Percentiles rank a stretch among this genome's conserved stretches.
Conservation (phyloP, 92 coral and sea anemone genomes). For the Parazoanthus atlanticus region DNA sequence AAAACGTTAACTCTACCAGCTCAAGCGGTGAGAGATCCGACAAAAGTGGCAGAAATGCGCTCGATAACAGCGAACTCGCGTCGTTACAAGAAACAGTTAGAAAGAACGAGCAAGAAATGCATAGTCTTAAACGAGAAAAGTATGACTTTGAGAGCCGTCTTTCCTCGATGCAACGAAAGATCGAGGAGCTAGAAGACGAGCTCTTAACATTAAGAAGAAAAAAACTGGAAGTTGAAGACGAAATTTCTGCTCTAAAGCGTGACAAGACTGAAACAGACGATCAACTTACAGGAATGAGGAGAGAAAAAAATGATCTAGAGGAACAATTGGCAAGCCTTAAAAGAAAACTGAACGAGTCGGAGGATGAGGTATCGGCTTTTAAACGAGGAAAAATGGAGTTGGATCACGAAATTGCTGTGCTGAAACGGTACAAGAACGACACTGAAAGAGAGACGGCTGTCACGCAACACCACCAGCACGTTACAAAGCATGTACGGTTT, state of each 20-base stretch:
- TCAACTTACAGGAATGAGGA: conserved; percentile 67
- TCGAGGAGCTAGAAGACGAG: conserved; percentile 85
- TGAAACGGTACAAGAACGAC: conserved; percentile 64
- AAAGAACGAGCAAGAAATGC: conserved; percentile 78
- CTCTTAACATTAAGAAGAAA: conserved; percentile 77
- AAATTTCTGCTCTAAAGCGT: conserved; percentile 84
- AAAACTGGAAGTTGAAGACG: conserved; percentile 89
- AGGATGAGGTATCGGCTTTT: conserved; percentile 70
- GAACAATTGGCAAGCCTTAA: conserved; percentile 68
- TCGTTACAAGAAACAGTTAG: conserved; percentile 64
- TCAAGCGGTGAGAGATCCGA: conserved; percentile 34
- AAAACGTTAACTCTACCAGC: not conserved
- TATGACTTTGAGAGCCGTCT: conserved; percentile 67
- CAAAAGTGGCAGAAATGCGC: conserved; percentile 29
- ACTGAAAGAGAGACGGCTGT: conserved; percentile 60
- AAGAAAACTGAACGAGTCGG: conserved; percentile 69
- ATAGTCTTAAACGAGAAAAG: conserved; percentile 69
- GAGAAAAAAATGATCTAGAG: conserved; percentile 69
- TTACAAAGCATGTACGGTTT: conserved; percentile 38
- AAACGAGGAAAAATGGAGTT: conserved; percentile 80
- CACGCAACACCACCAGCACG: conserved; percentile 50
- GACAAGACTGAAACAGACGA: conserved; percentile 90
- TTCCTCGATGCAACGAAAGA: conserved; percentile 77
- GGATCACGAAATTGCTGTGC: conserved; percentile 72
- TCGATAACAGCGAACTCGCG: conserved; percentile 59